Evolutionary conservation across 2,888 invertebrate species (phyloP), one percentile per base, ranked within the genome.

Genomic region (Rotaria socialis): DNA sequence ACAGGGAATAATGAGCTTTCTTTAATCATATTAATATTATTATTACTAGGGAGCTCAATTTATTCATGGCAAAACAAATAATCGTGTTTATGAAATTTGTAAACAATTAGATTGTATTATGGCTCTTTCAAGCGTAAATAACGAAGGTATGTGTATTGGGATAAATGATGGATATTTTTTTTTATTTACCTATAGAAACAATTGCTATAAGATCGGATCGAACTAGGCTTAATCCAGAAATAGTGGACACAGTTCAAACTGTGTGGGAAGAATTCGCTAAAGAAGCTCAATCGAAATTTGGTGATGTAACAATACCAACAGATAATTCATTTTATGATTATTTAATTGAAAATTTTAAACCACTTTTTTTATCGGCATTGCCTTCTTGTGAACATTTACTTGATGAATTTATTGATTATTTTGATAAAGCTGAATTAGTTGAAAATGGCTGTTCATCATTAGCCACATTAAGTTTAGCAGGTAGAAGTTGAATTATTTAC

Each of bases 41-140:
- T 19, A 55, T 22, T 55, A 55, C 50, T 67, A 67, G 67, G 80
- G 80, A n/a, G 80, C 80, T 80, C 80, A 80, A 43, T 80, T n/a
- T 47, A 47, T 80, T 47, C 80, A 80, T 47, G 80, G 80, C 47
- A 19, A 80, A 43, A 14, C 0, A 5, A 80, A 80, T n/a, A 80
- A 80, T 80, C 14, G n/a, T 47, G 8, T 80, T 10, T 80, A 47
- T 47, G 80, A 80, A 14, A 47, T 80, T n/a, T 80, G 80, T 47
- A 16, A 80, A 80, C 43, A 24, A 47, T 47, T 80, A 5, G 14
- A 80, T 80, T 80, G 80, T 80, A 80, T 80, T 24, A 8, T 47
- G 5, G 6, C 35, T 67, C 35, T 5, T 7, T 19, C 35, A 35
- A n/a, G 47, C 6, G 14, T 2, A 10, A 80, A 7, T n/a, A 4